Conservation (phyloP, 2,113 vertebrate species). For the Dendropsophus ebraccatus region DNA sequence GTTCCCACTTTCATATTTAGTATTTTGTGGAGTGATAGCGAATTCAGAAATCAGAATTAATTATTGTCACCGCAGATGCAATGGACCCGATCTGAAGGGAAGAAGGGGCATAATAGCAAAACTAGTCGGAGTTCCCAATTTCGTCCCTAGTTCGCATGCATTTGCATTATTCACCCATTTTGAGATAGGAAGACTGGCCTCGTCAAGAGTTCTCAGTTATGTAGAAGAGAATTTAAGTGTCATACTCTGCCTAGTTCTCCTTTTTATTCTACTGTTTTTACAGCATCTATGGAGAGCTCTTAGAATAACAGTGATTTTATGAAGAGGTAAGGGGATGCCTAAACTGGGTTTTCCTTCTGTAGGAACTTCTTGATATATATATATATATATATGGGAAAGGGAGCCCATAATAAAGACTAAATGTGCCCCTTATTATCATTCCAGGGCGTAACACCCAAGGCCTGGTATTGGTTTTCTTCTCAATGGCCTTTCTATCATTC, state of each 20-base stretch:
- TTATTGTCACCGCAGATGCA: neutral
- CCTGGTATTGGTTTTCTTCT: neutral
- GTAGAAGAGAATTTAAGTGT: too few species aligned
- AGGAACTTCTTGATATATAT: too few species aligned
- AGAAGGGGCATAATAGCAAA: neutral
- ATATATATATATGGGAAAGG: too few species aligned
- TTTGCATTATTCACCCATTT: too few species aligned
- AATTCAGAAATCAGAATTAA: neutral
- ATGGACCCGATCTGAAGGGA: neutral
- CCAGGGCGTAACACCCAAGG: neutral
- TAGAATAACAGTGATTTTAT: too few species aligned
- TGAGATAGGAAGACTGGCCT: too few species aligned
- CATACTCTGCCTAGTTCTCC: too few species aligned
- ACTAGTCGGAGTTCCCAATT: neutral
- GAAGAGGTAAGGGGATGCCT: too few species aligned
- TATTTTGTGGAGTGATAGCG: neutral
- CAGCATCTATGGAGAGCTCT: too few species aligned
- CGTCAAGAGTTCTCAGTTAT: too few species aligned
- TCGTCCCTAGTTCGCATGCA: neutral
- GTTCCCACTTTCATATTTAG: neutral
- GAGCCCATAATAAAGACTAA: neutral
- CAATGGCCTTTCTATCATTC: neutral
- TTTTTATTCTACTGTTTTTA: too few species aligned
- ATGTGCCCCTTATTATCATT: neutral
- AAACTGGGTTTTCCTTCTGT: too few species aligned